Percentiles rank a stretch among this genome's conserved stretches.
These are phyloP conservation scores for Drosophila atripex DNA, from an alignment of 2,888 invertebrate genomes.

Conservation along the genomic window DNA sequence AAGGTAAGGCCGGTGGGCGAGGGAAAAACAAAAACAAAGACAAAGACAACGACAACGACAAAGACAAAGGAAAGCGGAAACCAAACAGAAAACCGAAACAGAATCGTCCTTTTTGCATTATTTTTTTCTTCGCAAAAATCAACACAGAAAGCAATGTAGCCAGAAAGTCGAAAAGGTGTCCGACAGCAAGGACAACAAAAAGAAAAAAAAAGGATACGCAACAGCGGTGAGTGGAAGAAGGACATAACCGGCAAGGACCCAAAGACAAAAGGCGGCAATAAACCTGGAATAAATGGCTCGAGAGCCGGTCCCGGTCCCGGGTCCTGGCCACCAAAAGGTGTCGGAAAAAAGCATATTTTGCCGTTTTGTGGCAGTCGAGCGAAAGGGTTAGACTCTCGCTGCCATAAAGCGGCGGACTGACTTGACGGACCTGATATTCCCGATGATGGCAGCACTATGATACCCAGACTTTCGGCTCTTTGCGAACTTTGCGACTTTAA, in stretches of 20 bases:
- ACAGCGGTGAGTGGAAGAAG: conserved; percentile 3
- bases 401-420: conserved; percentile 8
- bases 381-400: conserved; percentile 40
- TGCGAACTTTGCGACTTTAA: no score
- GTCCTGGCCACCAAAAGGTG: conserved; percentile 4
- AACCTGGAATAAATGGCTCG: conserved; percentile 33
- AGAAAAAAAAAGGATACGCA: neutral
- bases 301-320: neutral
- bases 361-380: conserved; percentile 43
- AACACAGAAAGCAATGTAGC: conserved; percentile 48
- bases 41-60: neutral
- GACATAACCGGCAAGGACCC: conserved; percentile 33
- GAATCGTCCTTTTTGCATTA: conserved; percentile 1
- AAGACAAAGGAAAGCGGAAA: conserved; percentile 6
- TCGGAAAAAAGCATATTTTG: conserved; percentile 67
- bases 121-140: conserved; percentile 22
- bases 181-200: neutral
- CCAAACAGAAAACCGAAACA: conserved; percentile 4
- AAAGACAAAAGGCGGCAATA: conserved; percentile 73
- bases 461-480: no score
- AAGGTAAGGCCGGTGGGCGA: neutral
- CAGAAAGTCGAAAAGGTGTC: conserved; percentile 55
- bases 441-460: rapidly evolving
- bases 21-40: neutral
- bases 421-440: neutral